Conservation (phyloP, 2,113 vertebrate species). For the Aegypius monachus region DNA sequence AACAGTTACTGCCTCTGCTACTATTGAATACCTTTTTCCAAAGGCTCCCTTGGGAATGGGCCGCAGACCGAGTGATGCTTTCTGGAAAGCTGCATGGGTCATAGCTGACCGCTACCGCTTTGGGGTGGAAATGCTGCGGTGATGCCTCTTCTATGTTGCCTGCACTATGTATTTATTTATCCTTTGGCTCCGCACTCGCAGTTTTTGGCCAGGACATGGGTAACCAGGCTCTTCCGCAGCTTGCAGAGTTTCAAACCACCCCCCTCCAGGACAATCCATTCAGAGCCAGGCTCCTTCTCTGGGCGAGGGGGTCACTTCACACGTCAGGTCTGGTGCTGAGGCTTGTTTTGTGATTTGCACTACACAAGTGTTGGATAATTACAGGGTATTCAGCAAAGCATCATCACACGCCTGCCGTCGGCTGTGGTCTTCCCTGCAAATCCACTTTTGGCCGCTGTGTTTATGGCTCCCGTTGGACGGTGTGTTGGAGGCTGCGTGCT, state of each 20-base stretch:
- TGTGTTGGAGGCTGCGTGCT: not conserved
- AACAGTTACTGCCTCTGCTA: not conserved
- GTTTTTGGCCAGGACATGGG: not conserved
- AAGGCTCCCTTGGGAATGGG: not conserved
- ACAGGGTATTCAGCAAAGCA: not conserved
- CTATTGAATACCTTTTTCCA: not conserved
- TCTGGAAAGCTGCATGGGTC: not conserved
- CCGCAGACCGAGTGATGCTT: not conserved
- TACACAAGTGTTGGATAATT: not conserved
- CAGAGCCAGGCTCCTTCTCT: not conserved
- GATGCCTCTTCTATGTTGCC: not conserved
- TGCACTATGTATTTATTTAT: not conserved
- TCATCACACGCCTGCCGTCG: rapidly evolving
- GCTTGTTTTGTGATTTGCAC: not conserved
- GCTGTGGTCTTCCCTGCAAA: not conserved
- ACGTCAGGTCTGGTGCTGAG: not conserved
- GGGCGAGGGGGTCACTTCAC: rapidly evolving
- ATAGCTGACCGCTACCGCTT: not conserved
- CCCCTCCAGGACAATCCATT: not conserved
- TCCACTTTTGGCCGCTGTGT: not conserved
- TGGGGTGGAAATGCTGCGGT: not conserved
- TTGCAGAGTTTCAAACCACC: not conserved
- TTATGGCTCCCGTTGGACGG: not conserved
- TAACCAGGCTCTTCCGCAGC: not conserved
- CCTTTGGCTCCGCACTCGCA: not conserved